These are phyloP conservation scores for Eutolmus rufibarbis DNA, from an alignment of 2,888 invertebrate species.

Conservation along the genomic window DNA sequence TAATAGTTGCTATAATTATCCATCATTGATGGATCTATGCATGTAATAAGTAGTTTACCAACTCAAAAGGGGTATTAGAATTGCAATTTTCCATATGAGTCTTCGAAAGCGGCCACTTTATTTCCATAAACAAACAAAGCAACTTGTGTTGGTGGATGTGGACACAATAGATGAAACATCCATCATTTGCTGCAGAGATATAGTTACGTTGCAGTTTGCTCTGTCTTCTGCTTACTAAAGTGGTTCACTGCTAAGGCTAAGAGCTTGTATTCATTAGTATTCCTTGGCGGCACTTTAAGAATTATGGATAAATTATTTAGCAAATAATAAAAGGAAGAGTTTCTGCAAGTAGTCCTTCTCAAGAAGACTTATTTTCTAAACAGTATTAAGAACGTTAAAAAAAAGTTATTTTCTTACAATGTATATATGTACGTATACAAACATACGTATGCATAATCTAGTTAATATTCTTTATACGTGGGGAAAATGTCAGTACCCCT, in stretches of 20 bases:
- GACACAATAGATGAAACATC: not conserved
- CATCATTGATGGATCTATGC: not conserved
- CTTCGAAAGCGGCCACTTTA: not conserved
- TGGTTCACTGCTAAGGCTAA: not conserved
- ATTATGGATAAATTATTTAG: not conserved
- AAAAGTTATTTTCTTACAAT: too few species aligned
- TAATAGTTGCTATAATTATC: slow-evolving; percentile 7
- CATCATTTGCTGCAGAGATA: not conserved
- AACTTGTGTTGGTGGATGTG: not conserved
- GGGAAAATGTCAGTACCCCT: too few species aligned
- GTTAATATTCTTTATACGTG: too few species aligned
- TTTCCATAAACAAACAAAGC: slow-evolving; percentile 33
- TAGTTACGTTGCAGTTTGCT: not conserved
- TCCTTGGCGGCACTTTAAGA: not conserved
- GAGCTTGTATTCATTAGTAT: not conserved
- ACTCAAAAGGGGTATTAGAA: not conserved
- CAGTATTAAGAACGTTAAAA: not conserved
- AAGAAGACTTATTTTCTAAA: not conserved
- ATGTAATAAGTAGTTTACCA: not conserved
- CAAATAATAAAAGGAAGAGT: not conserved
- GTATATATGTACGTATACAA: too few species aligned
- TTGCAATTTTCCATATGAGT: not conserved
- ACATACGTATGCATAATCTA: too few species aligned
- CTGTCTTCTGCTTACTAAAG: not conserved
- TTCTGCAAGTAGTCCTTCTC: not conserved